Evolutionary conservation across 2,113 vertebrate genomes (phyloP).

Genomic region (Eurystomus gularis): DNA sequence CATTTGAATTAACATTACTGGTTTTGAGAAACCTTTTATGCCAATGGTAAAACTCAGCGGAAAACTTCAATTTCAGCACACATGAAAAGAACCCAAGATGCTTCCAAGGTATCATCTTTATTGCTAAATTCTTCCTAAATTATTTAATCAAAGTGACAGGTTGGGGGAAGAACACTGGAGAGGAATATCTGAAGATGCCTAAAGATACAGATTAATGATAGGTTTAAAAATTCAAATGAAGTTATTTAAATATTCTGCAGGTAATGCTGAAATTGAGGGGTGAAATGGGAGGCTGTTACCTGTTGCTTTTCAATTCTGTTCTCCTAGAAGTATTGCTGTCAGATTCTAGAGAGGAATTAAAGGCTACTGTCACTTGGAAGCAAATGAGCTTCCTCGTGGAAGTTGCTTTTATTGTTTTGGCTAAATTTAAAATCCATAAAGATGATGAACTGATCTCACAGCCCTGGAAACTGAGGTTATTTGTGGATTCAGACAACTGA

Average conservation of each 20-base stretch:
- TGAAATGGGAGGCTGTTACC: background rate
- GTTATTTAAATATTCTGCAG: background rate
- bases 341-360: background rate
- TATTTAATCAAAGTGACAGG: background rate
- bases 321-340: background rate
- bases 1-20: background rate
- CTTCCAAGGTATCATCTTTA: background rate
- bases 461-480: background rate
- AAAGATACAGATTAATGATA: background rate
- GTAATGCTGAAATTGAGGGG: background rate
- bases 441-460: background rate
- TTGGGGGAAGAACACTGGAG: background rate
- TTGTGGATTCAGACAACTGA: background rate
- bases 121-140: background rate
- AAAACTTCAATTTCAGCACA: background rate
- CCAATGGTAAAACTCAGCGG: background rate
- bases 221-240: background rate
- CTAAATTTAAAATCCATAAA: conserved; percentile 21
- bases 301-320: background rate
- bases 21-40: background rate
- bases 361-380: background rate
- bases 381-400: background rate
- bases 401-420: background rate
- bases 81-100: background rate
- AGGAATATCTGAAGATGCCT: background rate